A percentile compares a stretch with the other conserved stretches of the same genome.
Evolutionary conservation across 2,888 invertebrate genomes (phyloP).

Genomic region (Drosophila histrio): DNA sequence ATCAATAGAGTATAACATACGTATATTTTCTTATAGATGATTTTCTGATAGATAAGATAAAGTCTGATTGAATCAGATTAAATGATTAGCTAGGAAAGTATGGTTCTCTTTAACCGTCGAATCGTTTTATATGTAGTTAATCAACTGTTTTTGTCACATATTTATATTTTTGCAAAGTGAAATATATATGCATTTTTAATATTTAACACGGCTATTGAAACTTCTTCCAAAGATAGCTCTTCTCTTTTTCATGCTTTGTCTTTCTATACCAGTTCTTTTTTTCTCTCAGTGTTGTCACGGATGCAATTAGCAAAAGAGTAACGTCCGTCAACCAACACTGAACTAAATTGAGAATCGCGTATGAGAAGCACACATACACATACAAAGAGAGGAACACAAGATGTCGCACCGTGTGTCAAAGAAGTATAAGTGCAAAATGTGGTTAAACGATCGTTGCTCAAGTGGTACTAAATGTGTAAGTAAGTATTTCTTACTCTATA

Average conservation of each 20-base stretch:
- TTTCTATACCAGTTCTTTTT: not conserved
- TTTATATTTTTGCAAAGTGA: too few species aligned
- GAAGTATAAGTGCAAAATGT: constrained; percentile 1
- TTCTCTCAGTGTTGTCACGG: constrained; percentile 19
- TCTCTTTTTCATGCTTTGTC: not conserved
- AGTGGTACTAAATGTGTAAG: too few species aligned
- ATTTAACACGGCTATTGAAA: too few species aligned
- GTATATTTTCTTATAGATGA: not conserved
- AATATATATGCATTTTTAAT: too few species aligned
- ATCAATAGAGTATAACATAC: not conserved
- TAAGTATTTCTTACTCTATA: not conserved
- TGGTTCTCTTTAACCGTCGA: too few species aligned
- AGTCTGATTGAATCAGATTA: too few species aligned
- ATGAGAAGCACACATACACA: constrained; percentile 3
- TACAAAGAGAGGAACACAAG: not conserved
- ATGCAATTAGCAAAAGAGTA: constrained; percentile 29
- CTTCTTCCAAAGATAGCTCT: not conserved
- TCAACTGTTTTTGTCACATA: too few species aligned
- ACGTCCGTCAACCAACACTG: constrained; percentile 20
- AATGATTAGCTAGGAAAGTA: too few species aligned
- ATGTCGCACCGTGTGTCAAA: constrained; percentile 2
- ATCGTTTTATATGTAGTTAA: too few species aligned
- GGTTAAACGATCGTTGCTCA: not conserved
- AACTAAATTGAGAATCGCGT: constrained; percentile 20
- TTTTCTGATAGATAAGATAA: not conserved